These are phyloP conservation scores for Coecobrya sp. DNA, from an alignment of 2,888 invertebrate species.

Conservation along the genomic window DNA sequence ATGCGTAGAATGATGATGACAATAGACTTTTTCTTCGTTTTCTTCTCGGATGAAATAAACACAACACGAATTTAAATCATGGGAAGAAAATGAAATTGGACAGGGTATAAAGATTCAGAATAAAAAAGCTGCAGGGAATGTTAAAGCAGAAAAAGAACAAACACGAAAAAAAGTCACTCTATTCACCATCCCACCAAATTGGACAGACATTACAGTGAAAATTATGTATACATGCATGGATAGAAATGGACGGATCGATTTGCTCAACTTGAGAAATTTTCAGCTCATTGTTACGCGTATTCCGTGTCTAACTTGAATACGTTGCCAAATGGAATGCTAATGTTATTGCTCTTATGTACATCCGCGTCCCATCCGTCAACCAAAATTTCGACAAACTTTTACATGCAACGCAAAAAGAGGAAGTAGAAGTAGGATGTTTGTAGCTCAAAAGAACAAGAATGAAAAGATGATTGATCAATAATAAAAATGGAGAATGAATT, in stretches of 20 bases:
- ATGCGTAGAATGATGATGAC: slow-evolving; percentile 53
- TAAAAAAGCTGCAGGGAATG: slow-evolving; percentile 54
- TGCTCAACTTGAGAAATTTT: slow-evolving; percentile 27
- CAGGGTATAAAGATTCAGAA: slow-evolving; percentile 43
- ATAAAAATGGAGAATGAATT: slow-evolving; percentile 29
- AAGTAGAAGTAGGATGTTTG: slow-evolving; percentile 9
- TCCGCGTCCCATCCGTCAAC: slow-evolving; percentile 11
- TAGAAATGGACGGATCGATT: slow-evolving; percentile 16
- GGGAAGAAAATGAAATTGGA: slow-evolving; percentile 58
- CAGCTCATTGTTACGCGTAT: not conserved
- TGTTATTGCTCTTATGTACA: slow-evolving; percentile 14
- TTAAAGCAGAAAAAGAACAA: slow-evolving; percentile 30
- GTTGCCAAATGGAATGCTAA: not conserved
- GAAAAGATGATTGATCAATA: slow-evolving; percentile 48
- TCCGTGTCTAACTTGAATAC: not conserved
- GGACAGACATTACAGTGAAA: not conserved
- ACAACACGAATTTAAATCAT: slow-evolving; percentile 57
- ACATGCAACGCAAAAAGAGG: not conserved
- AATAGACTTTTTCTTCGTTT: slow-evolving; percentile 24
- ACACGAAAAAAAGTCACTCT: not conserved
- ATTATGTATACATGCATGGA: not conserved
- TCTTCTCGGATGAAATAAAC: slow-evolving; percentile 50
- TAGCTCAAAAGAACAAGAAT: not conserved
- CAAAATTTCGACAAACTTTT: slow-evolving; percentile 14
- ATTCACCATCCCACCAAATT: not conserved